Base-by-base conservation (phyloP, 2,888 invertebrate genomes). In the Cacoxenus indagator region DNA sequence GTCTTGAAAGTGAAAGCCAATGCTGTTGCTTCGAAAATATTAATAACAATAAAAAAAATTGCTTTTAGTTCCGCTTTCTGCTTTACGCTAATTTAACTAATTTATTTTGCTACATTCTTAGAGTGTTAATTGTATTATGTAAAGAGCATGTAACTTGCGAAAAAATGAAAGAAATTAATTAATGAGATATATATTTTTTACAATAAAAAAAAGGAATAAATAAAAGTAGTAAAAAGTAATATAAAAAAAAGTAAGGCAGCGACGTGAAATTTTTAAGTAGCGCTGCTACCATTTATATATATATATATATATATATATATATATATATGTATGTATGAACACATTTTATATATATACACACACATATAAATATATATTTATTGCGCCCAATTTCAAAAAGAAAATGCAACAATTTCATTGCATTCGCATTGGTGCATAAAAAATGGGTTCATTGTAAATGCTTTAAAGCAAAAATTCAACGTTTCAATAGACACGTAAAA, bases 391-490 rank as follows among this genome's bases (percentile, higher is more conserved):
- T 54, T 22, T 26, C 29, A 29, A 29, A 31, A 14, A 9, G 19
- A 31, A 31, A 29, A 59, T 31, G 22, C 19, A 37, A 31, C 57
- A 57, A 31, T 24, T 26, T 65, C 57, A 68, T 45, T 64, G 55
- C 70, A 65, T 37, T 59, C 59, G 55, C 70, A 65, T 37, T 59
- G 74, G 72, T 76, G 76, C 70, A 77, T 59, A 75, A 75, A 75
- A 4, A 37, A 31, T n/a, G 31, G 14, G 14, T 37, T 37, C 37
- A 37, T 8, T 37, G 14, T 37, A 14, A 29, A 26, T 26, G 14
- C 24, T 11, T 14, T 8, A 14, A 29, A 54, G 55, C 22, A 61
- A 43, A 54, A 51, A 27, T 45, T 24, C n/a, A 59, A 64, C 46
- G 29, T 48, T 65, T 8, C 45, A 55, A 55, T 29, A 59, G 46